A percentile compares a stretch with the other conserved stretches of the same genome.
These are phyloP conservation scores for Apus apus DNA, from an alignment of 2,113 vertebrate species.

Conservation along the genomic window DNA sequence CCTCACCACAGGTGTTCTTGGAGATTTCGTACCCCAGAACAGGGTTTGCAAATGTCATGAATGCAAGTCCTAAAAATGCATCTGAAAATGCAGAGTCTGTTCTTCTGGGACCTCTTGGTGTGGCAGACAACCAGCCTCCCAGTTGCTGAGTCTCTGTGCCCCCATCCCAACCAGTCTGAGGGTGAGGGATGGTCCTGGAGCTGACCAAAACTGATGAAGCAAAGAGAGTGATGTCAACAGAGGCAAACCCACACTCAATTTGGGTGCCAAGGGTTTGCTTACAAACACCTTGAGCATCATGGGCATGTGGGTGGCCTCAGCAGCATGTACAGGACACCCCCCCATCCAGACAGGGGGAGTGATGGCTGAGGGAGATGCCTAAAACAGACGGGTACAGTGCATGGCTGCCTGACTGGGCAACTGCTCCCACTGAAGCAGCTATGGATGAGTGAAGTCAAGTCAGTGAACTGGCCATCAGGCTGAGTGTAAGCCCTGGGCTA, in stretches of 20 bases:
- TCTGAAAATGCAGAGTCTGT: not conserved
- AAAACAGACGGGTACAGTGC: fast-evolving
- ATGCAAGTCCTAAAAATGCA: not conserved
- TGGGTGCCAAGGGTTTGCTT: not conserved
- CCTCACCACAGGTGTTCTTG: not conserved
- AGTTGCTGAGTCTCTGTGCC: fast-evolving
- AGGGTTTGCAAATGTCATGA: not conserved
- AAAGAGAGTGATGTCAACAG: not conserved
- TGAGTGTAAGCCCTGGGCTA: not conserved
- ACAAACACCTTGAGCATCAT: not conserved
- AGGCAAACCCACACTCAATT: not conserved
- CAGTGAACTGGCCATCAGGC: not conserved
- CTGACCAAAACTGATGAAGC: not conserved
- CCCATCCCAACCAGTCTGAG: fast-evolving
- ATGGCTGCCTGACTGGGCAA: fast-evolving
- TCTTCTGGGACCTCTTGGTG: fast-evolving
- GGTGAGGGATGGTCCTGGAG: not conserved
- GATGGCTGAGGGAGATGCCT: not conserved
- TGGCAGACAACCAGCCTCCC: not conserved
- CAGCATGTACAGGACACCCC: fast-evolving
- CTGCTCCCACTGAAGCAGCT: not conserved
- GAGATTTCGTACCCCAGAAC: not conserved
- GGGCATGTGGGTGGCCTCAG: fast-evolving
- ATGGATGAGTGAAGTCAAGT: not conserved
- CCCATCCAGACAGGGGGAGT: fast-evolving